A percentile compares a stretch with the other conserved stretches of the same genome.
phyloP scores from a whole-genome alignment of 2,888 invertebrate genomes.

The Gymnoscelis rufifasciata region DNA sequence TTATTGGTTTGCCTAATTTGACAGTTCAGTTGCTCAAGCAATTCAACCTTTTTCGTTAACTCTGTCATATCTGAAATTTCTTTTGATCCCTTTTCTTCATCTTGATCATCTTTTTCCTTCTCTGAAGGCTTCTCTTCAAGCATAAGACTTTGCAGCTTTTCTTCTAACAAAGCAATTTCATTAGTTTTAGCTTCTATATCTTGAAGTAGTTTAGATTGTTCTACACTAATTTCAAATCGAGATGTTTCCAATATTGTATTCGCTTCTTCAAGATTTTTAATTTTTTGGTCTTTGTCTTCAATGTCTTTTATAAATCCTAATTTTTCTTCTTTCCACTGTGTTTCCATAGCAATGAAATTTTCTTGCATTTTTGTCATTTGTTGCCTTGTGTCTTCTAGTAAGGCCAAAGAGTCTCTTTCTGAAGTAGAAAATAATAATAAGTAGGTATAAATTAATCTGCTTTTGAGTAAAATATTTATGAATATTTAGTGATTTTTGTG shows the following conservation, averaged over 20 bases:
- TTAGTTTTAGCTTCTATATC: slow-evolving; percentile 72
- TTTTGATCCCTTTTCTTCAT: slow-evolving; percentile 79
- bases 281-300: slow-evolving; percentile 76
- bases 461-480: too few relatives aligned
- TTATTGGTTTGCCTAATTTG: slow-evolving; percentile 75
- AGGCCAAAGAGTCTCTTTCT: slow-evolving; percentile 84
- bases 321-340: slow-evolving; percentile 84
- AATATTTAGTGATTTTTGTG: too few relatives aligned
- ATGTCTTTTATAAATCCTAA: slow-evolving; percentile 75
- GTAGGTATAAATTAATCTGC: not conserved
- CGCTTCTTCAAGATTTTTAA: slow-evolving; percentile 77
- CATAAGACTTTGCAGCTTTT: slow-evolving; percentile 42
- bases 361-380: slow-evolving; percentile 90
- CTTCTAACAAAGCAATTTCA: slow-evolving; percentile 58
- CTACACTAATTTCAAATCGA: slow-evolving; percentile 72
- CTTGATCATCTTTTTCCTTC: slow-evolving; percentile 58
- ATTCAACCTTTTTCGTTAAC: slow-evolving; percentile 70
- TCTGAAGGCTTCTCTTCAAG: slow-evolving; percentile 30
- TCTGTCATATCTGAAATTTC: slow-evolving; percentile 67
- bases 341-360: slow-evolving; percentile 84
- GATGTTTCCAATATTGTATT: slow-evolving; percentile 72
- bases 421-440: slow-evolving; percentile 28
- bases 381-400: slow-evolving; percentile 87
- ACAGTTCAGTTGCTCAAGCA: slow-evolving; percentile 72
- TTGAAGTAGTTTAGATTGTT: slow-evolving; percentile 75